These are phyloP conservation scores for Operophtera brumata DNA, from an alignment of 2,888 invertebrate species.

Conservation along the genomic window DNA sequence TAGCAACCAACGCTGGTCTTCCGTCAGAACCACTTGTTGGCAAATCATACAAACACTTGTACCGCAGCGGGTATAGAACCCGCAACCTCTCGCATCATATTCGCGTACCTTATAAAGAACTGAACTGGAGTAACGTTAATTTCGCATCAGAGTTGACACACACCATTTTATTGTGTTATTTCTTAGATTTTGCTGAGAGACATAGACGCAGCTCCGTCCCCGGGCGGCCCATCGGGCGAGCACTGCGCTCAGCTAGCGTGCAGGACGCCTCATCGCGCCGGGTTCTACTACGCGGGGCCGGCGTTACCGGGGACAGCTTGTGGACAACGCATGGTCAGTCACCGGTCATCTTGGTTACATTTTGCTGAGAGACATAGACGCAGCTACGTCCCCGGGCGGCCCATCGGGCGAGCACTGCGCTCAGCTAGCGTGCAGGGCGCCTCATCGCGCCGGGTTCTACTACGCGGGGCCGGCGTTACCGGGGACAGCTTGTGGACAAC, in stretches of 20 bases:
- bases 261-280: conserved; percentile 85
- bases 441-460: conserved; percentile 86
- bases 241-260: conserved; percentile 85
- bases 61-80: too few species aligned
- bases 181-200: conserved; percentile 81
- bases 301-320: conserved; percentile 91
- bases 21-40: too few species aligned
- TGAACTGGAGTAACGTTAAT: too few species aligned
- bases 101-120: too few species aligned
- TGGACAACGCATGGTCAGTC: conserved; percentile 81
- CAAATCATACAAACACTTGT: too few species aligned
- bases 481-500: conserved; percentile 86
- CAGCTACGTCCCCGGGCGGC: conserved; percentile 76
- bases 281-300: conserved; percentile 89
- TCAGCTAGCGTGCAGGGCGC: conserved; percentile 86
- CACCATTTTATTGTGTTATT: neutral
- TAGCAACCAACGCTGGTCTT: too few species aligned
- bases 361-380: conserved; percentile 85
- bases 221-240: conserved; percentile 58
- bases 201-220: conserved; percentile 82
- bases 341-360: conserved; percentile 44
- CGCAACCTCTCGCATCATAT: too few species aligned
- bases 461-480: conserved; percentile 91
- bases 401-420: conserved; percentile 74
- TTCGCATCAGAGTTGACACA: too few species aligned